Evolutionary conservation across 1,140 invertebrate species (phyloP), one percentile per base, ranked within the genome.

Genomic region (Saccostrea cuccullata): DNA sequence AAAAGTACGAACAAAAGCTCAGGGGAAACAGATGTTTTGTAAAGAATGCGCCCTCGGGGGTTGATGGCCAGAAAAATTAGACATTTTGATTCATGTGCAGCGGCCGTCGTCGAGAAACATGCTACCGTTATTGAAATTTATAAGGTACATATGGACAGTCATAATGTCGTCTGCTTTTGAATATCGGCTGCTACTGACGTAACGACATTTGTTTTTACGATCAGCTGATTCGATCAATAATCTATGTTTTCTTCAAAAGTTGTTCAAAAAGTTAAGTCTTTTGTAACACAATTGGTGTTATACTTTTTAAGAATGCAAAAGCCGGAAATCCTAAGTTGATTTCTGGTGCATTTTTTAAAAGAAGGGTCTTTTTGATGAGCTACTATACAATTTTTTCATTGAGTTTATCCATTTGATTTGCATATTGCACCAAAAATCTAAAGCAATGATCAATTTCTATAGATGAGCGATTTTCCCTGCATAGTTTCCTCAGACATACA

Each of bases 61-160:
- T 77, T 77, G 23, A 30, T 36, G 70, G 70, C 70, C 70, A 77
- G 30, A 36, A 77, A 77, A 64, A 64, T 64, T 64, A 64, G 58
- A 77, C 70, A 17, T 77, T 77, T 77, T 77, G 70, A 77, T 77
- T 77, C 70, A 77, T 11, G 1, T 77, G 26, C 30, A 77, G 70
- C 30, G 70, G 70, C 26, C 30, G 70, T 77, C 58, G 17, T 9
- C 8, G 30, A 26, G 70, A 77, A 47, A 47, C 5, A 6, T 5
- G 47, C 6, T 47, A 47, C 58, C 4, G 58, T 64, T 64, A 64
- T 64, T 64, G 58, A 20, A 64, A 64, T 77, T 77, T 26, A 77
- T 77, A 26, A 77, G 70, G 70, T 30, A 23, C 30, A 4, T n/a
- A n/a, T 36, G 13, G 23, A 30, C 70, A 23, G 13, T 13, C 30